Evolutionary conservation across 2,113 vertebrate species (phyloP).

Genomic region (Channa argus): DNA sequence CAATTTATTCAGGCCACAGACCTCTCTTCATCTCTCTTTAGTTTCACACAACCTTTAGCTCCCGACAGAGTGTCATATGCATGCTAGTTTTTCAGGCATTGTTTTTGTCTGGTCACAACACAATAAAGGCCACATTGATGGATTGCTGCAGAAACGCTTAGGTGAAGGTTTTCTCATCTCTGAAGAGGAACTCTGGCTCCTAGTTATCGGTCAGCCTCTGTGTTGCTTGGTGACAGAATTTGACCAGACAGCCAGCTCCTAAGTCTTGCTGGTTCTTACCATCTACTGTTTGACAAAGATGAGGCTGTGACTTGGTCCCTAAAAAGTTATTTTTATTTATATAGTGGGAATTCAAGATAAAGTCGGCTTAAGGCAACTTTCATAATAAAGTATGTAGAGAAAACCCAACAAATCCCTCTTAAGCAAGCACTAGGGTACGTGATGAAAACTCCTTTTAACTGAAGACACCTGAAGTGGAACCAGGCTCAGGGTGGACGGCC

Average conservation of each 20-base stretch:
- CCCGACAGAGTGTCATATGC: constrained; percentile 19
- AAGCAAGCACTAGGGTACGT: too few species aligned
- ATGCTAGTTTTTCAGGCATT: neutral
- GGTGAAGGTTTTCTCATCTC: constrained; percentile 32
- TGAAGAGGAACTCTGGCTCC: constrained; percentile 18
- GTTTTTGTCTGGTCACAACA: constrained; percentile 21
- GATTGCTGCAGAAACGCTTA: constrained; percentile 43
- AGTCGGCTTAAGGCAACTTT: too few species aligned
- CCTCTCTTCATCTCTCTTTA: constrained; percentile 10
- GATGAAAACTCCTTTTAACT: too few species aligned
- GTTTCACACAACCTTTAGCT: neutral
- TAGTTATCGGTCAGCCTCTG: neutral
- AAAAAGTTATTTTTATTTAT: neutral
- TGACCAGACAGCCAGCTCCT: constrained; percentile 36
- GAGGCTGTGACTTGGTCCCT: neutral
- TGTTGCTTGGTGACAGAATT: constrained; percentile 65
- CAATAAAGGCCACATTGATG: constrained; percentile 47
- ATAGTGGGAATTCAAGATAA: too few species aligned
- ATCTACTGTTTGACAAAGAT: constrained; percentile 23
- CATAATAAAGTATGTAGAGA: too few species aligned
- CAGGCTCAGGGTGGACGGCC: too few species aligned
- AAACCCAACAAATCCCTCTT: too few species aligned
- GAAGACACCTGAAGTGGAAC: too few species aligned
- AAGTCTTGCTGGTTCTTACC: constrained; percentile 11
- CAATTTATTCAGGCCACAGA: neutral